These are phyloP conservation scores for Stichodactyla mertensii DNA, from an alignment of 64 coral and sea anemone genomes.

Conservation along the genomic window DNA sequence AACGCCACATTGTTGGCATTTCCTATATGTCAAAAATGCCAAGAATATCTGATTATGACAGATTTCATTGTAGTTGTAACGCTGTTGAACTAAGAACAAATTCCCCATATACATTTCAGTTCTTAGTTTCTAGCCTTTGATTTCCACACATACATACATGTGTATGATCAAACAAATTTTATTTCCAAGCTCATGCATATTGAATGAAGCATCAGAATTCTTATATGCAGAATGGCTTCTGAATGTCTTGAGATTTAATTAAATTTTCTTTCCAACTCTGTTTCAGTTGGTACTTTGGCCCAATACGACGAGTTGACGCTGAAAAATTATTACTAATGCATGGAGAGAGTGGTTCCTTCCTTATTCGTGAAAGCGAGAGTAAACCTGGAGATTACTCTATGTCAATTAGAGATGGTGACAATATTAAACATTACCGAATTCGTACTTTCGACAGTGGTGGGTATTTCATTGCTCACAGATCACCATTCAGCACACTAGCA, in stretches of 20 bases:
- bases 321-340: constrained; percentile 93
- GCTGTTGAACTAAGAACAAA: not conserved
- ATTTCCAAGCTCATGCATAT: not conserved
- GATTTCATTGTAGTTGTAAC: not conserved
- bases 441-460: constrained; percentile 85
- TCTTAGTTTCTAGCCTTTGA: not conserved
- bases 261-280: not conserved
- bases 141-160: not conserved
- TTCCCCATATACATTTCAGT: not conserved
- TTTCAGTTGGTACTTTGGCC: constrained; percentile 96
- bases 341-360: constrained; percentile 84
- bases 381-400: constrained; percentile 88
- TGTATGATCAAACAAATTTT: not conserved
- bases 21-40: not conserved
- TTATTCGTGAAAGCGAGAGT: constrained; percentile 94
- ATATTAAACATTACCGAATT: constrained; percentile 91
- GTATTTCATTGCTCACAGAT: constrained; percentile 79
- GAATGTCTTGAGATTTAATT: not conserved
- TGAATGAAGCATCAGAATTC: not conserved
- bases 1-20: not conserved
- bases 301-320: constrained; percentile 89
- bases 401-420: constrained; percentile 89
- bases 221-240: not conserved
- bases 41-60: not conserved
- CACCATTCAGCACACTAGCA: constrained; percentile 62